Base-by-base conservation (phyloP, 2,797 vertebrate species). In the Hephaestus fuliginosus region DNA sequence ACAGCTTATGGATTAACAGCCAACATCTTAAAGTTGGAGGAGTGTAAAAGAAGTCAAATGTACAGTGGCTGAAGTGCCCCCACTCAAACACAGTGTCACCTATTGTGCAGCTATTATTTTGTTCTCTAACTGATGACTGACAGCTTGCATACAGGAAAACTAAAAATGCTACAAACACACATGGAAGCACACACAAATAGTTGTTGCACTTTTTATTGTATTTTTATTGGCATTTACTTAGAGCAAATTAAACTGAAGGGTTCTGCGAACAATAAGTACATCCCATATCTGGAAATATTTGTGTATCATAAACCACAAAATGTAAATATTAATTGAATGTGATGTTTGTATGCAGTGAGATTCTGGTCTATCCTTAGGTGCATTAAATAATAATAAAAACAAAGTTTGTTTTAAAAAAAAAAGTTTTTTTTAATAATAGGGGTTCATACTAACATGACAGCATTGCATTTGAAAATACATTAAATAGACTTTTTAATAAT, bases 61-160 rank as follows among this genome's bases (percentile, higher is more conserved):
- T 64, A 52, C 13, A 72, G 74, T 41, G 48, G 52, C 11, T 57
- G 63, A 80, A 49, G 52, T 52, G 53, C 10, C 14, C 25, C 80
- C 46, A 14, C 77, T 74, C n/a, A 0, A 30, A 56, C 70, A 33
- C 22, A 53, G 65, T 41, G 78, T 77, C 62, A 76, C 53, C 46
- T 83, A 78, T 61, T 14, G 2, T 36, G 57, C 82, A 86, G 86
- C 80, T 91, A 76, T 48, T 84, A 63, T 78, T 83, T 82, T 80
- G 62, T 81, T 56, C 73, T 43, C 56, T 49, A 41, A 43, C 28
- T 73, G 70, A 82, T 2, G 51, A 85, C 53, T 58, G 81, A 86
- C 75, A 70, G n/a, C 30, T 55, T 36, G 10, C 46, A 52, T 18
- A 51, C 63, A 78, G 5, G 8, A 15, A 62, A 46, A 62, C 73